Conservation (phyloP, 2,797 vertebrate genomes). For the Selene dorsalis region DNA sequence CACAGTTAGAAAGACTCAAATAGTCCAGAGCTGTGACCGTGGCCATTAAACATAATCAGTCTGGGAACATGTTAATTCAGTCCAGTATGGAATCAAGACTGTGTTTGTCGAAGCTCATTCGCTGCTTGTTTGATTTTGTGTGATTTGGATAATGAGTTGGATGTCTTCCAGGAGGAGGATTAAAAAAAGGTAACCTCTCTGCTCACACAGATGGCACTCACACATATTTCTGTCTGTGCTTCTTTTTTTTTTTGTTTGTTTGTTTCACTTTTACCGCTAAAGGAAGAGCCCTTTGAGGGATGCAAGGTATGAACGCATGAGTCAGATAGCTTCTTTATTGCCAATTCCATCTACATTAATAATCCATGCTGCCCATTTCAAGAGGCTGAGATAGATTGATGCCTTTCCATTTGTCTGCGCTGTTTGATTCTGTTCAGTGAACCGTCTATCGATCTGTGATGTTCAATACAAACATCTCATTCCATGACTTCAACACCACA, state of each 20-base stretch:
- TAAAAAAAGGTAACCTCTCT: conserved; percentile 64
- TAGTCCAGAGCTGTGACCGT: conserved; percentile 39
- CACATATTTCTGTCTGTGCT: conserved; percentile 66
- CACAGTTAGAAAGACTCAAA: conserved; percentile 58
- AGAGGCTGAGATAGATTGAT: conserved; percentile 57
- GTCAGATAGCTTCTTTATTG: conserved; percentile 59
- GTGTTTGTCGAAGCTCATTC: conserved; percentile 58
- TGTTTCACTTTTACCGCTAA: conserved; percentile 77
- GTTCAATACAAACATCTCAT: conserved; percentile 69
- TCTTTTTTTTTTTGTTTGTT: conserved; percentile 51
- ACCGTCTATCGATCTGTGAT: conserved; percentile 63
- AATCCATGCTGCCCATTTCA: conserved; percentile 70
- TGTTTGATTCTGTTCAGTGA: conserved; percentile 68
- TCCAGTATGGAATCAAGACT: conserved; percentile 37
- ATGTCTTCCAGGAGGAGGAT: conserved; percentile 47
- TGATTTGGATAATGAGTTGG: conserved; percentile 64
- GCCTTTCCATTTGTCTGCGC: conserved; percentile 69
- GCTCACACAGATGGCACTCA: conserved; percentile 61
- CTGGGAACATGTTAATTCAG: conserved; percentile 59
- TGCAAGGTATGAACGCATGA: conserved; percentile 83
- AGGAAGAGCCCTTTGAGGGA: conserved; percentile 88
- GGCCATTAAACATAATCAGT: conserved; percentile 56
- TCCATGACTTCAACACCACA: conserved; percentile 56
- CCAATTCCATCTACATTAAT: conserved; percentile 67
- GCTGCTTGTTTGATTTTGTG: conserved; percentile 59